Conservation (phyloP, 1,140 invertebrate genomes). For the Drosophila sulfurigaster region DNA sequence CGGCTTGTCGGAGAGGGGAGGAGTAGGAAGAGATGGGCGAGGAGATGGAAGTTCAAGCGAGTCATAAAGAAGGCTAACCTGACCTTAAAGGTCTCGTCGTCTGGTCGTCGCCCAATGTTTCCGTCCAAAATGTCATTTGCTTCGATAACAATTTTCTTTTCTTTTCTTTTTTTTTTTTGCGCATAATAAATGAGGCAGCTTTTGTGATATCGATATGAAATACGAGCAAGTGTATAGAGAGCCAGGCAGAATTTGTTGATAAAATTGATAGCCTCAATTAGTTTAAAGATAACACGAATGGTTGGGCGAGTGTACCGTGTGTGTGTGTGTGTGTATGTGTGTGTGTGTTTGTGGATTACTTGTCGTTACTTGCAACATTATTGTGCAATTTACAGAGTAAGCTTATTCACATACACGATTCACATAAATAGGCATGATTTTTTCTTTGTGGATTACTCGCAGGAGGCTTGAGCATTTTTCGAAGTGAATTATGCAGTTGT, state of each 20-base stretch:
- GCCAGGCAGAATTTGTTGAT: constrained; percentile 33
- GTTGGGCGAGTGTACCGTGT: not conserved
- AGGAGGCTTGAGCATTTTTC: not conserved
- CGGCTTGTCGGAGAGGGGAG: not conserved
- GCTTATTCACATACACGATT: not conserved
- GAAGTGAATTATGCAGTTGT: not conserved
- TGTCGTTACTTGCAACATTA: constrained; percentile 20
- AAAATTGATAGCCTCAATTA: constrained; percentile 51
- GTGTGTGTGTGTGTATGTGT: constrained; percentile 1
- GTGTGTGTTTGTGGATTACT: constrained; percentile 16
- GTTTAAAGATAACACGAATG: constrained; percentile 40
- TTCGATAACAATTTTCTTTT: constrained; percentile 49
- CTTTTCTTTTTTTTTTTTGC: constrained; percentile 18
- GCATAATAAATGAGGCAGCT: constrained; percentile 71
- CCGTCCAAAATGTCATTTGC: constrained; percentile 39
- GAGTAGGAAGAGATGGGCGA: not conserved
- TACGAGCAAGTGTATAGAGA: constrained; percentile 27
- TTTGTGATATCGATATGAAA: constrained; percentile 67
- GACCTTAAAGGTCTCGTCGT: constrained; percentile 56
- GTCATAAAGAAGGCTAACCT: constrained; percentile 60
- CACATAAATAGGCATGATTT: constrained; percentile 16
- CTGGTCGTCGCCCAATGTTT: constrained; percentile 17
- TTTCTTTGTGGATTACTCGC: not conserved
- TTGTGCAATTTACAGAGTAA: constrained; percentile 24
- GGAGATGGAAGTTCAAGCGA: not conserved